Conservation (phyloP, 2,888 invertebrate genomes). For the Tiliacea aurago region DNA sequence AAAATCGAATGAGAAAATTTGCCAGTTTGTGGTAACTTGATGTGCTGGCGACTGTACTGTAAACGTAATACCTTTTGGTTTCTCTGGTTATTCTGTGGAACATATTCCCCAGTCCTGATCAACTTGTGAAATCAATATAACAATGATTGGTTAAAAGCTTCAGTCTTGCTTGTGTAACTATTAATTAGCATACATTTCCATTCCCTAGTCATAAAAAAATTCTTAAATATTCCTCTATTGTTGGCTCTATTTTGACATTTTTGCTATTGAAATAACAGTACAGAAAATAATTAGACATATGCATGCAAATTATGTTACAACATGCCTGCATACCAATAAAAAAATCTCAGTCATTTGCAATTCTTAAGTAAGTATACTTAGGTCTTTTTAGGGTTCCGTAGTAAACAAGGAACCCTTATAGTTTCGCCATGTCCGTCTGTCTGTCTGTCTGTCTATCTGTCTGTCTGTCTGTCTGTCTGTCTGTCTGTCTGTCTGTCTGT, state of each 20-base stretch:
- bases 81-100: neutral
- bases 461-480: too few species aligned
- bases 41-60: neutral
- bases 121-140: neutral
- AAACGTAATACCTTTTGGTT: slow-evolving; percentile 1
- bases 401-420: too few species aligned
- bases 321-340: too few species aligned
- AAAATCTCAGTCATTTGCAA: neutral
- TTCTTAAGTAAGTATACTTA: too few species aligned
- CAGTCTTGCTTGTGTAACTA: slow-evolving; percentile 5
- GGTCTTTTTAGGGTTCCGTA: too few species aligned
- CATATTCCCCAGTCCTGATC: neutral
- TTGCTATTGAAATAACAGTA: neutral
- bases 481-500: too few species aligned
- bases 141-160: neutral
- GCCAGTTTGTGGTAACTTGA: too few species aligned
- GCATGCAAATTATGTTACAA: slow-evolving; percentile 17
- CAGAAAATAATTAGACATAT: slow-evolving; percentile 15
- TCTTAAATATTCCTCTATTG: slow-evolving; percentile 6
- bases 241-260: slow-evolving; percentile 2
- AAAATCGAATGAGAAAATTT: too few species aligned
- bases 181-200: slow-evolving; percentile 33
- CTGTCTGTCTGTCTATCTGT: too few species aligned
- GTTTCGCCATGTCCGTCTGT: too few species aligned
- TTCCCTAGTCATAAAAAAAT: neutral